Base-by-base conservation (phyloP, 2,797 vertebrate species). In the Enteromius mattozi region DNA sequence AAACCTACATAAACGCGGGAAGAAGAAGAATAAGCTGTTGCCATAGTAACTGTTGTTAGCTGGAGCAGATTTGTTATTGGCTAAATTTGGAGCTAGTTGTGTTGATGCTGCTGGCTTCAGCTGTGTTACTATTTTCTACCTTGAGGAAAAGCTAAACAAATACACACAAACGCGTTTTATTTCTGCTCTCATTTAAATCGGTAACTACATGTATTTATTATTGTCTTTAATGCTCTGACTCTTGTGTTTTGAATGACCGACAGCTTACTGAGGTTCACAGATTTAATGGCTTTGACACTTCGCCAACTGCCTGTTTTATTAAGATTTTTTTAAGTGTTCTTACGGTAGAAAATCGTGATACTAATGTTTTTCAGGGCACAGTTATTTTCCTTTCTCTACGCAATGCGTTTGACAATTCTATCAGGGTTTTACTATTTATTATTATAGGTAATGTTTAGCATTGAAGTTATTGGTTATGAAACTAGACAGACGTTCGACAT, bases 41-140 rank as follows among this genome's bases (percentile, higher is more conserved):
- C 72, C 40, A 81, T 78, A 82, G 83, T 40, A 78, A 89, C 85
- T n/a, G 85, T 86, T 86, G 86, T 86, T 85, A 33, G 56, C 79
- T 21, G 54, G 37, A 24, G 40, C 47, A 40, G 71, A 19, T 69
- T 79, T 86, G 75, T 47, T 85, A 13, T 68, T 78, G 75, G 85
- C 65, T 84, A 56, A n/a, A 56, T 68, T 42, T 80, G 27, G 42
- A 35, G 45, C 78, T 76, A 40, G 47, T 56, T 56, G 61, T 30
- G 33, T 68, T 66, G 65, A 84, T 35, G 37, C 27, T 37, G 30
- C 14, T 27, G 59, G 21, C 30, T 1, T 56, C 16, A 56, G 33
- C 14, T 37, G 56, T 21, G 45, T 49, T 56, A 10, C 59, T 47
- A 14, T 47, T 45, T 35, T 37, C 27, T 84, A 13, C 13, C 8